Evolutionary conservation across 2,888 invertebrate species (phyloP), one percentile per base, ranked within the genome.

Genomic region (Rhingia campestris): DNA sequence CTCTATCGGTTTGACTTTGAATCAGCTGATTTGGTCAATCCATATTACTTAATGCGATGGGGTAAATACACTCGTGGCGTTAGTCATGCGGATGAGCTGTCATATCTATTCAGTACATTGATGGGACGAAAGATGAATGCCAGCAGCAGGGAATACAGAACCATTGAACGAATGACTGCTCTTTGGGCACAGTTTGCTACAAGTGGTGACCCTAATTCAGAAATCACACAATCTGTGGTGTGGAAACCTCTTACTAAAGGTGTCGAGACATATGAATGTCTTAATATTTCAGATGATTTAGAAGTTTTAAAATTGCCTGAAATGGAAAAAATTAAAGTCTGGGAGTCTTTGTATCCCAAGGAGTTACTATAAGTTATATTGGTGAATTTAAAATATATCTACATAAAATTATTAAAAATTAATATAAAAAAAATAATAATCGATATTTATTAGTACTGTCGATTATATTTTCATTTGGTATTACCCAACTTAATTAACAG

Each of bases 1-100:
- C 73, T 91, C 1, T 91, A 91, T 49, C 89, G 91, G 35, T 91
- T 92, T 81, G 91, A 90, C 22, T 89, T 89, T 69, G 91, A 92
- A 61, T 91, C 91, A 2, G 87, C 88, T 3, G 12, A 14, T 3
- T 72, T 86, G 10, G 88, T 88, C 61, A 90, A 90, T 69, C 87
- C 88, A 43, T 89, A 90, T 45, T 87, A 89, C n/a, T 88, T 89
- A 35, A 69, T 90, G 10, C 86, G 90, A 6, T 90, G 90, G 39
- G 91, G 89, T 9, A 86, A 87, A 4, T 86, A 88, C 41, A 67
- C 89, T 30, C 86, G 88, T 0, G 91, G 91, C 7, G 89, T 88
- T 0, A 89, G 91, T 37, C 91, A 92, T 86, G 91, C 89, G 0
- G 92, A 91, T 84, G 91, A 92, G 66, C 84, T 91, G 14, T 87